Percentiles rank a stretch among this genome's conserved stretches.
These are phyloP conservation scores for Acutogordius australiensis DNA, from an alignment of 2,888 invertebrate species.

Conservation along the genomic window DNA sequence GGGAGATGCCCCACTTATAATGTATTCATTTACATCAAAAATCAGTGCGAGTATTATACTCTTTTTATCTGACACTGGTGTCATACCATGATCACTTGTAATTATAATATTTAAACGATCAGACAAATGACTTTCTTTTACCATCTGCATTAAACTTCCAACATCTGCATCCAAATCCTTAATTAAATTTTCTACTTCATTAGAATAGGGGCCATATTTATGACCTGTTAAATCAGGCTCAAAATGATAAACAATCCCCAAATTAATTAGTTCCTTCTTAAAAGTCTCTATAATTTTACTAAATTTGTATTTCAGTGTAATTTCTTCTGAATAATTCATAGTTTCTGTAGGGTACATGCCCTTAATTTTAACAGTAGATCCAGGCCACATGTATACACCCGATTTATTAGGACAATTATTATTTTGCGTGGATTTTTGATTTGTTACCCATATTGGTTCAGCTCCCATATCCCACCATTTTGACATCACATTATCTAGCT, in stretches of 20 bases:
- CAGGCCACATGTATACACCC: slow-evolving; percentile 13
- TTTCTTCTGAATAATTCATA: not conserved
- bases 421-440: not conserved
- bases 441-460: not conserved
- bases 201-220: slow-evolving; percentile 15
- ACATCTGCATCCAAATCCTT: slow-evolving; percentile 4
- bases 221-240: slow-evolving; percentile 20
- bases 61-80: not conserved
- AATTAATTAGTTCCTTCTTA: slow-evolving; percentile 15
- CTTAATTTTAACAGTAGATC: slow-evolving; percentile 9
- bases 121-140: not conserved
- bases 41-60: not conserved
- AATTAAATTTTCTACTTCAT: slow-evolving; percentile 11
- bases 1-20: not conserved
- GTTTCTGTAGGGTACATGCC: not conserved
- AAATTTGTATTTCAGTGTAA: not conserved
- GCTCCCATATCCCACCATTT: not conserved
- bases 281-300: slow-evolving; percentile 15
- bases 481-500: not conserved
- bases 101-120: not conserved
- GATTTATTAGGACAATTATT: not conserved
- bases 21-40: not conserved
- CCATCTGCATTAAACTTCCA: not conserved
- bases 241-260: slow-evolving; percentile 18
- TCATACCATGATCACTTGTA: not conserved